Percentiles rank a stretch among this genome's conserved stretches.
phyloP scores from a whole-genome alignment of 2,888 invertebrate genomes.

The Platycheirus rosarum region DNA sequence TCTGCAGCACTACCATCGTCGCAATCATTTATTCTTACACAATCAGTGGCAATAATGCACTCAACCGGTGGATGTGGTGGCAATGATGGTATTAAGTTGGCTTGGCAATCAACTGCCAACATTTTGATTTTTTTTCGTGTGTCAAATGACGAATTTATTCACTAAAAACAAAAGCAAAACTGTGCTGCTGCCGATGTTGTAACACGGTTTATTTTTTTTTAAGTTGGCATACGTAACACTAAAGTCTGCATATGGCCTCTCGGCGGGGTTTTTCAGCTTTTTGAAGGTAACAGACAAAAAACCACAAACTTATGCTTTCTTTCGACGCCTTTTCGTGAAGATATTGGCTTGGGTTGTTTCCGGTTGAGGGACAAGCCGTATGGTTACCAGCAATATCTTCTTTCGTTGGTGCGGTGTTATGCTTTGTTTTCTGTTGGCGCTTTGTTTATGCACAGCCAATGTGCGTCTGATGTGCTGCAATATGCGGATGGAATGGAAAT shows the following conservation, averaged over 20 bases:
- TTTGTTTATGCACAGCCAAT: conserved; percentile 44
- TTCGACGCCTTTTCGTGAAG: conserved; percentile 37
- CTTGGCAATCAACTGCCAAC: conserved; percentile 57
- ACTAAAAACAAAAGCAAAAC: conserved; percentile 53
- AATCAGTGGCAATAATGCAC: conserved; percentile 65
- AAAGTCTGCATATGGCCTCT: conserved; percentile 45
- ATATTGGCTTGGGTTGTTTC: conserved; percentile 67
- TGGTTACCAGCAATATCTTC: conserved; percentile 65
- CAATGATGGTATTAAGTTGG: conserved; percentile 23
- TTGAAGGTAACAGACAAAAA: conserved; percentile 30
- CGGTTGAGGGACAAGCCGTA: conserved; percentile 53
- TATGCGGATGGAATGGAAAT: conserved; percentile 71
- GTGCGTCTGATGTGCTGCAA: conserved; percentile 59
- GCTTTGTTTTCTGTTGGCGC: conserved; percentile 18
- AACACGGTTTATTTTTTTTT: conserved; percentile 50
- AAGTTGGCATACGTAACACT: conserved; percentile 59
- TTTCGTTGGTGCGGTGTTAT: conserved; percentile 27
- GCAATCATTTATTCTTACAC: conserved; percentile 54
- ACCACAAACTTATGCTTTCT: conserved; percentile 20
- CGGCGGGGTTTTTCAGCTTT: conserved; percentile 35
- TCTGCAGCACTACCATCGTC: conserved; percentile 1
- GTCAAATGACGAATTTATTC: conserved; percentile 70
- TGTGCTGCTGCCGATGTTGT: conserved; percentile 52
- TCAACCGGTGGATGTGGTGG: conserved; percentile 57
- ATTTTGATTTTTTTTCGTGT: conserved; percentile 50